A percentile compares a stretch with the other conserved stretches of the same genome.
Evolutionary conservation across 2,888 invertebrate species (phyloP).

Genomic region (Zaprionus obscuricornis): DNA sequence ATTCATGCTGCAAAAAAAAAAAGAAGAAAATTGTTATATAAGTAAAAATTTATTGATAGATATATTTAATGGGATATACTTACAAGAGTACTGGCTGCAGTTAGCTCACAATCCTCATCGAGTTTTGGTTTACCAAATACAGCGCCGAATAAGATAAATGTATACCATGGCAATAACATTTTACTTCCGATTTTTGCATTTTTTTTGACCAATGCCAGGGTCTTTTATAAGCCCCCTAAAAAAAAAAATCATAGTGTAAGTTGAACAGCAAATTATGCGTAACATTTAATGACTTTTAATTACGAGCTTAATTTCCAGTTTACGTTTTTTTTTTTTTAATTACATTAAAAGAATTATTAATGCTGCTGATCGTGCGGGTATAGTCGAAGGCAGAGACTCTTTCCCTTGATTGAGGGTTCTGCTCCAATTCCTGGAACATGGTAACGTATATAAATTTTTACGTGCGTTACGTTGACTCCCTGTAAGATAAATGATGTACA

Average conservation of each 20-base stretch:
- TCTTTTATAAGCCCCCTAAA: conserved; percentile 46
- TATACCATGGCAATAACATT: conserved; percentile 21
- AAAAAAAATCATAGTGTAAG: too few species aligned
- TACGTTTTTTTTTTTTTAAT: conserved; percentile 45
- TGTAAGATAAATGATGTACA: conserved; percentile 70
- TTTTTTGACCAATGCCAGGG: neutral
- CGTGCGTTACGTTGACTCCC: conserved; percentile 25
- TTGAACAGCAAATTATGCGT: conserved; percentile 54
- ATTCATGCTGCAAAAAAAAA: conserved; percentile 59
- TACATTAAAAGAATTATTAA: too few species aligned
- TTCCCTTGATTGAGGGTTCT: conserved; percentile 32
- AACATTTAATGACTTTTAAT: conserved; percentile 59
- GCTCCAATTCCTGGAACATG: conserved; percentile 71
- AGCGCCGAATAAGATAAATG: neutral
- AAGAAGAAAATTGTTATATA: too few species aligned
- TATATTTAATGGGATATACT: neutral
- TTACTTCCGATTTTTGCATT: neutral
- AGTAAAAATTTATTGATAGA: too few species aligned
- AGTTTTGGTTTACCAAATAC: conserved; percentile 23
- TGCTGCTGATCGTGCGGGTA: conserved; percentile 12
- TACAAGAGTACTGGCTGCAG: conserved; percentile 64
- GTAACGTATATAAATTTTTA: conserved; percentile 46
- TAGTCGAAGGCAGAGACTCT: neutral
- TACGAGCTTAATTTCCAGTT: conserved; percentile 54
- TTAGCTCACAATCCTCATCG: conserved; percentile 65